A percentile compares a stretch with the other conserved stretches of the same genome.
These are phyloP conservation scores for Peribatodes rhomboidaria DNA, from an alignment of 2,888 invertebrate genomes.

Conservation along the genomic window DNA sequence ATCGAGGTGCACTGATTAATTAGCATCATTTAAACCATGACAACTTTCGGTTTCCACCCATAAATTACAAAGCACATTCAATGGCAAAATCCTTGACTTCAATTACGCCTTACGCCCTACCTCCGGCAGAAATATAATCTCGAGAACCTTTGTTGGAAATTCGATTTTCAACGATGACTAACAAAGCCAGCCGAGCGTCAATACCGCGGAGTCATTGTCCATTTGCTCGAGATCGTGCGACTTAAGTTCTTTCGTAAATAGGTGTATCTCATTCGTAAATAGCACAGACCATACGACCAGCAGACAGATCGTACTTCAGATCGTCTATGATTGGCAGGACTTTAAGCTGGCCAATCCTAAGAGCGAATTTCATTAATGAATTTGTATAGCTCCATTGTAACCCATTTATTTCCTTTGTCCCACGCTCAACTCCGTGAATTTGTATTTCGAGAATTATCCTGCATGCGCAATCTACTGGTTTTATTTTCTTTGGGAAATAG, in stretches of 20 bases:
- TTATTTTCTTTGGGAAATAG: not conserved
- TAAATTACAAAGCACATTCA: conserved; percentile 47
- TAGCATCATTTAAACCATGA: conserved; percentile 36
- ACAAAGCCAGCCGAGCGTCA: conserved; percentile 46
- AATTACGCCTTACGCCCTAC: conserved; percentile 43
- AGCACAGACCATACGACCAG: too few species aligned
- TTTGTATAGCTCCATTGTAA: too few species aligned
- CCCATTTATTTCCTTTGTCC: too few species aligned
- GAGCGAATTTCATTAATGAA: too few species aligned
- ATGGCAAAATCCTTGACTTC: conserved; percentile 47
- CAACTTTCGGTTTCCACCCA: conserved; percentile 39
- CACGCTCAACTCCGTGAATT: too few species aligned
- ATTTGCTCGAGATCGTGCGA: conserved; percentile 36
- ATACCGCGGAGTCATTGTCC: conserved; percentile 45
- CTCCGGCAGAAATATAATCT: conserved; percentile 41
- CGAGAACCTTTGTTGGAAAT: conserved; percentile 45
- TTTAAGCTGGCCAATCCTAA: too few species aligned
- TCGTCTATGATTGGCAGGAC: too few species aligned
- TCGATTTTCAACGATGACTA: conserved; percentile 44
- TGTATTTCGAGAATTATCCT: too few species aligned
- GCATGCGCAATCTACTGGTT: too few species aligned
- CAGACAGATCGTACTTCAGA: too few species aligned
- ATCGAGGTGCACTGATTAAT: conserved; percentile 30
- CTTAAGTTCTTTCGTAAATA: conserved; percentile 32
- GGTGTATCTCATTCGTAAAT: not conserved